These are phyloP conservation scores for Eidolon dupreanum DNA, from an alignment of 2,797 vertebrate genomes.

Conservation along the genomic window DNA sequence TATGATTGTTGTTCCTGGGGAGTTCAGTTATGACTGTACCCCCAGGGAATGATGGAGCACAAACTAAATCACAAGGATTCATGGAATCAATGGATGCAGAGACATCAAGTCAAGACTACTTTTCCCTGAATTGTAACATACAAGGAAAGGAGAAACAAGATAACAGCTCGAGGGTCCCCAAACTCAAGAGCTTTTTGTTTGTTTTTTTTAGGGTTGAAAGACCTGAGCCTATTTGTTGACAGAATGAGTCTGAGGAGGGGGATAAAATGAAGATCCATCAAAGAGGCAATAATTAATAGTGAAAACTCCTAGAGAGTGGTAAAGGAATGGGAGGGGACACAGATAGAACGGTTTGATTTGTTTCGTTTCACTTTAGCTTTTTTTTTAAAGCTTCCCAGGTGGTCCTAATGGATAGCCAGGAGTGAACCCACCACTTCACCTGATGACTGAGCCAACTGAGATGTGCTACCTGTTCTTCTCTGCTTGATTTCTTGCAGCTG, in stretches of 20 bases:
- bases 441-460: neutral
- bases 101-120: neutral
- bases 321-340: neutral
- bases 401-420: neutral
- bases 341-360: neutral
- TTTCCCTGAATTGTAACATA: neutral
- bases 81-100: neutral
- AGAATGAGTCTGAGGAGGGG: neutral
- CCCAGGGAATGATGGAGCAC: neutral
- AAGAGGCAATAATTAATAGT: neutral
- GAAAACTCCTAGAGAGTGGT: neutral
- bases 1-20: neutral
- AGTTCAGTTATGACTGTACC: no score
- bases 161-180: neutral
- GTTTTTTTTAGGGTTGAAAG: neutral
- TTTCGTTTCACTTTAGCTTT: neutral
- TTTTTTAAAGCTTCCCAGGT: neutral
- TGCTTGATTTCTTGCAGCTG: neutral
- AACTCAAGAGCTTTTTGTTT: neutral
- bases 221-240: neutral
- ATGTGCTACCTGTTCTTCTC: neutral
- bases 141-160: neutral
- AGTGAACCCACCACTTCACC: neutral
- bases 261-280: neutral
- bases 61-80: neutral